phyloP scores from a whole-genome alignment of 2,113 vertebrate genomes.

The Pachycephala philippinensis region DNA sequence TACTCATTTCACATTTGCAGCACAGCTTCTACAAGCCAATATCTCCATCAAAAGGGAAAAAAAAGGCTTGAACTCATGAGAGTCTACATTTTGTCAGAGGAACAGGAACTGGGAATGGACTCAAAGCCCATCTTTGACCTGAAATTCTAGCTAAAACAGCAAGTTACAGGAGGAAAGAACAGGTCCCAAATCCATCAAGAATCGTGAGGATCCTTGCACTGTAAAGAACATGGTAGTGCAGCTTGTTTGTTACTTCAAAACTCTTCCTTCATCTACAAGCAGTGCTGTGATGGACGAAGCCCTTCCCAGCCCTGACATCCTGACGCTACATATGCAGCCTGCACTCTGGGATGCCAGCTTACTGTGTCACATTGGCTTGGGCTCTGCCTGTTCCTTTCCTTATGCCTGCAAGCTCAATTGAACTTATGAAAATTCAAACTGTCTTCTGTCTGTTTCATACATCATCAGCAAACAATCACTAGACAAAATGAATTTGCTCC shows the following conservation, averaged over 20 bases:
- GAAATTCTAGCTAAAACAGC: not conserved
- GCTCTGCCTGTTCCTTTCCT: constrained; percentile 27
- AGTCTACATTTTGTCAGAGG: not conserved
- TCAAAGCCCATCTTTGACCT: not conserved
- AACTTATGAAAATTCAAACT: constrained; percentile 64
- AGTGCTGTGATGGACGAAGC: constrained; percentile 36
- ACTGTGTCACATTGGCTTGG: constrained; percentile 47
- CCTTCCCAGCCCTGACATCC: constrained; percentile 41
- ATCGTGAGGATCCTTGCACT: not conserved
- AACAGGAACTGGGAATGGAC: not conserved
- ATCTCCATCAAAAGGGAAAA: not conserved
- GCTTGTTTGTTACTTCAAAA: constrained; percentile 46
- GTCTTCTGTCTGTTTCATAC: constrained; percentile 60
- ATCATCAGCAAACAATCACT: constrained; percentile 62
- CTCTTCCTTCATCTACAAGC: constrained; percentile 34
- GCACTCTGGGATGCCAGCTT: not conserved
- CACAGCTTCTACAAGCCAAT: not conserved
- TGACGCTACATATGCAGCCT: not conserved
- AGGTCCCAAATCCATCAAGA: not conserved
- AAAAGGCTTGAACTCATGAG: not conserved
- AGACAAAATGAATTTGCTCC: constrained; percentile 62
- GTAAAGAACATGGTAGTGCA: not conserved
- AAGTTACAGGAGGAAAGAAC: not conserved
- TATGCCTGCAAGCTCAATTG: constrained; percentile 53
- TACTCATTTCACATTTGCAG: not conserved